A percentile compares a stretch with the other conserved stretches of the same genome.
Evolutionary conservation across 92 coral and sea anemone species (phyloP).

Genomic region (Blastomussa wellsi): DNA sequence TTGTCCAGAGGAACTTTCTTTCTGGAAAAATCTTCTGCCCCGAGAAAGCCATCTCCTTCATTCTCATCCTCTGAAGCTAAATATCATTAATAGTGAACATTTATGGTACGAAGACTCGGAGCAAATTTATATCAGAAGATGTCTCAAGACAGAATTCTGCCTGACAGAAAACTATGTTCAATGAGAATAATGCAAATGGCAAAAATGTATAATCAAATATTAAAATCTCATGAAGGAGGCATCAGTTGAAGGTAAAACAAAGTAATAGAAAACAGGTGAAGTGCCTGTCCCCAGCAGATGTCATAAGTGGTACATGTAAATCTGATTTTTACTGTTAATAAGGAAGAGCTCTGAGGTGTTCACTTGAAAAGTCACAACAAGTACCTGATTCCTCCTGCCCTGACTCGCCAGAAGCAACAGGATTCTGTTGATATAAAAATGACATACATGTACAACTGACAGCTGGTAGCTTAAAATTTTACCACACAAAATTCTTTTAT

Average conservation of each 20-base stretch:
- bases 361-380: not conserved
- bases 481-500: no score
- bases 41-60: not conserved
- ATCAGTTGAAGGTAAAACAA: no score
- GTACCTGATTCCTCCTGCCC: slow-evolving; percentile 86
- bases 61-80: slow-evolving; percentile 25
- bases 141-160: not conserved
- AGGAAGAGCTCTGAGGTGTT: not conserved
- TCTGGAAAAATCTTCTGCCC: slow-evolving; percentile 1
- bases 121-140: not conserved
- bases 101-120: not conserved
- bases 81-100: not conserved
- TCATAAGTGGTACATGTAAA: no score
- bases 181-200: no score
- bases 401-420: slow-evolving; percentile 81
- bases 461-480: no score
- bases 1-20: slow-evolving; percentile 20
- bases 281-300: no score
- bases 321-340: no score
- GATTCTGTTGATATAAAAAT: slow-evolving; percentile 61
- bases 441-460: no score
- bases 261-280: no score
- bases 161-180: no score
- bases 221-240: no score
- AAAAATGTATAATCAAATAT: no score